Percentiles rank a stretch among this genome's conserved stretches.
These are phyloP conservation scores for Panopea generosa DNA, from an alignment of 2,888 invertebrate species.

Conservation along the genomic window DNA sequence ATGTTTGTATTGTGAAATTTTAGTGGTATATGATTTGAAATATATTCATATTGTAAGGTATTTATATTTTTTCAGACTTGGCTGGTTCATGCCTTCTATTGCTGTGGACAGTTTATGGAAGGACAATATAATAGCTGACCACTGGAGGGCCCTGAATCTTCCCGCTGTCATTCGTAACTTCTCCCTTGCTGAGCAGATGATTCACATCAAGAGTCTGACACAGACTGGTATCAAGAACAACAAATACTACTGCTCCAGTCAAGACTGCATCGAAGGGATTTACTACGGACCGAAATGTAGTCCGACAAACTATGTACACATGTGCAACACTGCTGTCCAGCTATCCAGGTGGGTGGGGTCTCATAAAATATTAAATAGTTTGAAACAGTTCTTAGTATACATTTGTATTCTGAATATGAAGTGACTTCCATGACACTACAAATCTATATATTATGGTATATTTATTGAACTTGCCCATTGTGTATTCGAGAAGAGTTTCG, in stretches of 20 bases:
- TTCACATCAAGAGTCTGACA: constrained; percentile 55
- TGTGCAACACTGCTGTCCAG: constrained; percentile 86
- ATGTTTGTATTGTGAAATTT: too few species aligned
- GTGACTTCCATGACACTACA: too few species aligned
- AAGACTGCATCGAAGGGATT: constrained; percentile 87
- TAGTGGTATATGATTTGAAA: too few species aligned
- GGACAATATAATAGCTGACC: constrained; percentile 84
- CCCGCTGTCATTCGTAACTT: constrained; percentile 86
- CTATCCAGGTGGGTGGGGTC: constrained; percentile 84
- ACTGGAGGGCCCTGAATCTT: constrained; percentile 88
- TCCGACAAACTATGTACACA: constrained; percentile 60
- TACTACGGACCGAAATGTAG: constrained; percentile 84
- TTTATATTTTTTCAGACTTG: constrained; percentile 76
- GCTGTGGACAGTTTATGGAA: constrained; percentile 80
- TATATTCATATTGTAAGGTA: too few species aligned
- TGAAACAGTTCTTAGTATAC: too few species aligned
- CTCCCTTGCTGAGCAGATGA: constrained; percentile 70
- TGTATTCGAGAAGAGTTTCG: too few species aligned
- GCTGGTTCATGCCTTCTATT: constrained; percentile 84
- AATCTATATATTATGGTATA: too few species aligned
- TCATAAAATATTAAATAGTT: background rate
- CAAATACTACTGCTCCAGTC: constrained; percentile 60
- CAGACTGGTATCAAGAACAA: constrained; percentile 37
- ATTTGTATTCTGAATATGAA: too few species aligned
- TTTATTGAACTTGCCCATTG: too few species aligned